A percentile compares a stretch with the other conserved stretches of the same genome.
These are phyloP conservation scores for Drosophila pseudoananassae DNA, from an alignment of 1,140 invertebrate species.

Conservation along the genomic window DNA sequence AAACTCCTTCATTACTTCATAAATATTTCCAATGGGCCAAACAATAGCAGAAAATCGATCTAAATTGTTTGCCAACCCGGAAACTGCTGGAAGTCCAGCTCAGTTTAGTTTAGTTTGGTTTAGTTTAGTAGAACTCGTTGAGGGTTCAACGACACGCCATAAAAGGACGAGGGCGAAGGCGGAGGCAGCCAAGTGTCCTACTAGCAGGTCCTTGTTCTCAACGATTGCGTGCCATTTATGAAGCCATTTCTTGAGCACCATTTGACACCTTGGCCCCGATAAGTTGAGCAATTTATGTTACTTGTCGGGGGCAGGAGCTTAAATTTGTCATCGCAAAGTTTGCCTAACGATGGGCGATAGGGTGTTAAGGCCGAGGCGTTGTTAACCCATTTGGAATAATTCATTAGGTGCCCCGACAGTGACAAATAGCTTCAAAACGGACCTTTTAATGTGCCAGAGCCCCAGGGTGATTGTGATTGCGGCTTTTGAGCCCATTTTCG, in stretches of 20 bases:
- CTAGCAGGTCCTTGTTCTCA: background rate
- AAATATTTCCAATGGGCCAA: constrained; percentile 31
- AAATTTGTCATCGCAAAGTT: constrained; percentile 42
- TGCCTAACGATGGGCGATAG: constrained; percentile 3
- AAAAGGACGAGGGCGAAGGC: background rate
- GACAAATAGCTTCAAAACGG: constrained; percentile 16
- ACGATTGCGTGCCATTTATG: constrained; percentile 43
- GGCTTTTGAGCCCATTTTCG: no score
- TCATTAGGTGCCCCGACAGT: constrained; percentile 19
- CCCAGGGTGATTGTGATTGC: background rate
- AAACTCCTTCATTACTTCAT: constrained; percentile 11
- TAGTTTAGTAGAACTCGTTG: background rate
- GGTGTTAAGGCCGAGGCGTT: constrained; percentile 1
- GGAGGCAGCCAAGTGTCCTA: background rate
- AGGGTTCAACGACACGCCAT: constrained; percentile 40
- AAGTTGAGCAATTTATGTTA: constrained; percentile 49
- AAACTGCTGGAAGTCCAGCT: constrained; percentile 17
- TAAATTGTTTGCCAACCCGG: constrained; percentile 34
- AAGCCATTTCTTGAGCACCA: constrained; percentile 44
- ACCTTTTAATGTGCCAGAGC: no score
- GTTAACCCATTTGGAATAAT: constrained; percentile 24
- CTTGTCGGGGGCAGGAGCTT: constrained; percentile 40
- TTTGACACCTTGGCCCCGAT: constrained; percentile 50
- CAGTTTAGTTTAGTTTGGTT: constrained; percentile 9
- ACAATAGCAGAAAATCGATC: constrained; percentile 34